A percentile compares a stretch with the other conserved stretches of the same genome.
Evolutionary conservation across 2,113 vertebrate species (phyloP).

Genomic region (Hemiscyllium ocellatum): DNA sequence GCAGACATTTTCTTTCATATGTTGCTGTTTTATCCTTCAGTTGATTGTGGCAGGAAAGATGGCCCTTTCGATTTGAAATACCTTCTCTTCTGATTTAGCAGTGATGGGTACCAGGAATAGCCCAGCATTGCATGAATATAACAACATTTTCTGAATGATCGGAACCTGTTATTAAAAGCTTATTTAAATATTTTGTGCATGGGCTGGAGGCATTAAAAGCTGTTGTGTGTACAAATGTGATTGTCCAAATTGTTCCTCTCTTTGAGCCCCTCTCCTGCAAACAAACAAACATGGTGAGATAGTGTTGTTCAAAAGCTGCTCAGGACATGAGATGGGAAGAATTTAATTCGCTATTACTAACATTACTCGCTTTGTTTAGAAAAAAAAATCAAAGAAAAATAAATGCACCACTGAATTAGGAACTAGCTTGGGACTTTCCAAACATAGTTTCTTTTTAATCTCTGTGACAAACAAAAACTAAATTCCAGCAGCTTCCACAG

Average conservation of each 20-base stretch:
- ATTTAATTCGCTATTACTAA: background rate
- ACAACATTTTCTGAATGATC: background rate
- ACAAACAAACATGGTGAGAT: background rate
- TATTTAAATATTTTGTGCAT: background rate
- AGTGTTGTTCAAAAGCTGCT: background rate
- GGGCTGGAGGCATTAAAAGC: background rate
- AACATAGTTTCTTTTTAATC: background rate
- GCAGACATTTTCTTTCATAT: background rate
- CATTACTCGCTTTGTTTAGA: background rate
- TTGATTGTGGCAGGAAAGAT: background rate
- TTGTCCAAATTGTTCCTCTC: background rate
- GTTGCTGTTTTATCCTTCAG: background rate
- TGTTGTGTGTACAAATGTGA: background rate
- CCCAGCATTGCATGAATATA: background rate
- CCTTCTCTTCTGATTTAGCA: background rate
- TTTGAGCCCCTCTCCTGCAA: background rate
- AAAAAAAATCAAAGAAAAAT: background rate
- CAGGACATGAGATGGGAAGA: background rate
- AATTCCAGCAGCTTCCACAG: background rate
- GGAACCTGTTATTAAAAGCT: background rate
- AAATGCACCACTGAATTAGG: background rate
- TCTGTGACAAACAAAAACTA: background rate
- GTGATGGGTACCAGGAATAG: background rate
- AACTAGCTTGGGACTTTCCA: background rate
- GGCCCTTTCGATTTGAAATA: background rate